These are phyloP conservation scores for Scaptodrosophila latifasciaeformis DNA, from an alignment of 2,888 invertebrate species.

Conservation along the genomic window DNA sequence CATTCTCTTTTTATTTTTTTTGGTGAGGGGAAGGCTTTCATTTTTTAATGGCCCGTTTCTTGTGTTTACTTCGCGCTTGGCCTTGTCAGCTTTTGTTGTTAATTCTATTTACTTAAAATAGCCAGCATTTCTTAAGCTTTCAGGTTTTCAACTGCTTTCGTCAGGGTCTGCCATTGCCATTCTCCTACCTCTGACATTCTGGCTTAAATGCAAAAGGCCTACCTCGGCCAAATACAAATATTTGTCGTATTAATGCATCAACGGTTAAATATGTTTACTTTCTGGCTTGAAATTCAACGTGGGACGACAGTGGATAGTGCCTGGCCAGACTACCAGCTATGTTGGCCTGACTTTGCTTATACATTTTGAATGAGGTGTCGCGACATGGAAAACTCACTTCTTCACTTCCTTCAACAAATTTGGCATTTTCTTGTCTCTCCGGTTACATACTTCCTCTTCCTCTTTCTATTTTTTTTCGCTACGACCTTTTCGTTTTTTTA, in stretches of 20 bases:
- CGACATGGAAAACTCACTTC: constrained; percentile 42
- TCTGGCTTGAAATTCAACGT: too few relatives aligned
- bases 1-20: constrained; percentile 17
- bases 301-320: too few relatives aligned
- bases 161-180: constrained; percentile 33
- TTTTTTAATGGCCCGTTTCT: constrained; percentile 16
- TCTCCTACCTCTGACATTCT: too few relatives aligned
- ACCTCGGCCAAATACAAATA: constrained; percentile 38
- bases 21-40: constrained; percentile 14
- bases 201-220: not conserved
- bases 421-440: too few relatives aligned
- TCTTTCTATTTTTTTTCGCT: too few relatives aligned
- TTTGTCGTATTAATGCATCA: constrained; percentile 65
- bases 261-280: constrained; percentile 62
- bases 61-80: not conserved
- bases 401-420: too few relatives aligned
- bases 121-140: constrained; percentile 11
- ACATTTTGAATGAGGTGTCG: constrained; percentile 36
- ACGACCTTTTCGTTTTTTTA: too few relatives aligned
- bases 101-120: constrained; percentile 62
- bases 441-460: too few relatives aligned
- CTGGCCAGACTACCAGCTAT: too few relatives aligned
- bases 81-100: constrained; percentile 60
- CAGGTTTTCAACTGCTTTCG: constrained; percentile 36
- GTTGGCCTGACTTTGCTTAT: constrained; percentile 27